Percentiles rank a stretch among this genome's conserved stretches.
Conservation (phyloP, 2,888 invertebrate genomes). For the Neoscelio sp. region DNA sequence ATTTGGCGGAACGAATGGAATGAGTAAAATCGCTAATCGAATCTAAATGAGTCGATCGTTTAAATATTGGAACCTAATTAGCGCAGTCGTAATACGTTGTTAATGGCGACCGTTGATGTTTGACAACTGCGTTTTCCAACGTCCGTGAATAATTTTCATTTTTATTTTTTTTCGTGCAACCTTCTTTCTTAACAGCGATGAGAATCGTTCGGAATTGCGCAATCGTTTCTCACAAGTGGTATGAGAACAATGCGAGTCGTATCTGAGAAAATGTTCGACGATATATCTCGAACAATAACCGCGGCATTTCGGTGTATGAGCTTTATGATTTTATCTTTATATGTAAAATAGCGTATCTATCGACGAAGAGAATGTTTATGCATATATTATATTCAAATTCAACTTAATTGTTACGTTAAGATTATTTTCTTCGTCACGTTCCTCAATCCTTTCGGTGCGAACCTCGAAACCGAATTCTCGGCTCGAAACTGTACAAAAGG, state of each 20-base stretch:
- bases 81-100: constrained; percentile 20
- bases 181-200: neutral
- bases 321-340: constrained; percentile 59
- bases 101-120: too few species aligned
- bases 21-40: constrained; percentile 59
- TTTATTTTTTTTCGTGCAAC: too few species aligned
- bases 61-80: constrained; percentile 68
- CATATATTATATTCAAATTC: constrained; percentile 2
- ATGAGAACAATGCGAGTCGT: constrained; percentile 50
- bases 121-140: too few species aligned
- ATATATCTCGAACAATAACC: constrained; percentile 47
- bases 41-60: constrained; percentile 66
- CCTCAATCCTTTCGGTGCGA: neutral
- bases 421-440: too few species aligned
- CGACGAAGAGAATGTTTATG: neutral
- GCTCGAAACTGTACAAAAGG: neutral
- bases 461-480: neutral
- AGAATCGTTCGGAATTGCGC: constrained; percentile 46
- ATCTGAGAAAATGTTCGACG: constrained; percentile 9
- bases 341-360: constrained; percentile 25
- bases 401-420: constrained; percentile 20
- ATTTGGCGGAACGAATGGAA: too few species aligned
- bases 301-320: constrained; percentile 50
- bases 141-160: neutral
- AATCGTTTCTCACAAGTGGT: constrained; percentile 57